Base-by-base conservation (phyloP, 1,140 invertebrate species). In the Ladona fulva region DNA sequence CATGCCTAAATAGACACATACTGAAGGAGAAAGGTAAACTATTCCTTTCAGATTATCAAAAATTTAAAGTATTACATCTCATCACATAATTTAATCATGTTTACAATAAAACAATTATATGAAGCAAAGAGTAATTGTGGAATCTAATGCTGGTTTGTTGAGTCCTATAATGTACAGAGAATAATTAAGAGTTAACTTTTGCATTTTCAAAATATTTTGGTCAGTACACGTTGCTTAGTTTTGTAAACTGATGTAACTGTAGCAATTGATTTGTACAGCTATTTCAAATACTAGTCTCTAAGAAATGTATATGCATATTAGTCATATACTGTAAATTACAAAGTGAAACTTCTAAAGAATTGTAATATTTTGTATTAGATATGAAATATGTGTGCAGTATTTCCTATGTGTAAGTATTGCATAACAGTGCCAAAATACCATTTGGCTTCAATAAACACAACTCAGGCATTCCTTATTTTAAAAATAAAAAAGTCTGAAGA, bases 391-490 rank as follows among this genome's bases (percentile, higher is more conserved):
- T 66, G 52, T 66, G 12, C 52, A 6, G 12, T 12, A 66, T 66
- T 19, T 66, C n/a, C 3, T 12, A 6, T 16, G 3, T 1, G n/a
- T 66, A 66, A 6, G n/a, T 66, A 66, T 19, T 6, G 52, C 52
- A 66, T 66, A 6, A 66, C 52, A 66, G 16, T 22, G 52, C 52
- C 52, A 66, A 66, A 66, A 6, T 66, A 6, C 1, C 52, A 16
- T 66, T 66, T 66, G 52, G 52, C 52, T 66, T 19, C 52, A 66
- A 66, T 66, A 66, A 66, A 66, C n/a, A 66, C 8, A 12, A 66
- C 52, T 66, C 52, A 66, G 52, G 52, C 52, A 66, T 66, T 66
- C 52, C 3, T 66, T 66, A 66, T 66, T 66, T 66, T 66, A 66
- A 66, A 66, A 66, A 66, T 66, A 12, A 66, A 66, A 66, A 66